Percentiles rank a stretch among this genome's conserved stretches.
Evolutionary conservation across 1,140 invertebrate species (phyloP).

Genomic region (Cardiocondyla obscurior): DNA sequence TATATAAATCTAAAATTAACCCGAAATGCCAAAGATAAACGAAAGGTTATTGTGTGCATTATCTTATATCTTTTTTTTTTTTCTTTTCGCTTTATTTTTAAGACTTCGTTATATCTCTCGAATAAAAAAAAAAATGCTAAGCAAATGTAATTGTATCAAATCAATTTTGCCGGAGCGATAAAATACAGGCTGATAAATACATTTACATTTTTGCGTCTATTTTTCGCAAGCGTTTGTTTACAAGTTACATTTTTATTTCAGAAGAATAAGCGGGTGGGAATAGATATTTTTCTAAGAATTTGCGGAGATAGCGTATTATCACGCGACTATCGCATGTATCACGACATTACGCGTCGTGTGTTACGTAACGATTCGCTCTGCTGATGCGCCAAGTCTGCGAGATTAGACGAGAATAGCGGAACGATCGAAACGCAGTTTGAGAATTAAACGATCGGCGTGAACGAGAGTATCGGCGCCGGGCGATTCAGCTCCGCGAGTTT

Average conservation of each 20-base stretch:
- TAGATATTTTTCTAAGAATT: slow-evolving; percentile 18
- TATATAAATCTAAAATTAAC: neutral
- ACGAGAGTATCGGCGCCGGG: too few species aligned
- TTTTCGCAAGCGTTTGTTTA: neutral
- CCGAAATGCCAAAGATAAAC: neutral
- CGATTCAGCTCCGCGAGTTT: neutral
- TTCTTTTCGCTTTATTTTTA: neutral
- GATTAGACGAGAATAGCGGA: neutral
- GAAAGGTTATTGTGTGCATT: neutral
- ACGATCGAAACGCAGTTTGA: neutral
- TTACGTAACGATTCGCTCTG: slow-evolving; percentile 10
- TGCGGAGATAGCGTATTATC: slow-evolving; percentile 9
- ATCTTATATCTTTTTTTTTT: neutral
- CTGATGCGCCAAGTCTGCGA: neutral
- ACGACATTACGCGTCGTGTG: neutral
- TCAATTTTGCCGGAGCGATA: too few species aligned
- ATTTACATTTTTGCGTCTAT: neutral
- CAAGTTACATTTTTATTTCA: neutral
- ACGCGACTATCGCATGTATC: slow-evolving; percentile 13
- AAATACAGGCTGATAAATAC: neutral
- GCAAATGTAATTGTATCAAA: neutral
- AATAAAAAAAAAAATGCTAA: neutral
- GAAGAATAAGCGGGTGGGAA: neutral
- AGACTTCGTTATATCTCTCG: neutral
- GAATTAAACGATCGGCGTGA: neutral